phyloP scores from a whole-genome alignment of 2,888 invertebrate genomes.

The Agonopterix alstromeriana region DNA sequence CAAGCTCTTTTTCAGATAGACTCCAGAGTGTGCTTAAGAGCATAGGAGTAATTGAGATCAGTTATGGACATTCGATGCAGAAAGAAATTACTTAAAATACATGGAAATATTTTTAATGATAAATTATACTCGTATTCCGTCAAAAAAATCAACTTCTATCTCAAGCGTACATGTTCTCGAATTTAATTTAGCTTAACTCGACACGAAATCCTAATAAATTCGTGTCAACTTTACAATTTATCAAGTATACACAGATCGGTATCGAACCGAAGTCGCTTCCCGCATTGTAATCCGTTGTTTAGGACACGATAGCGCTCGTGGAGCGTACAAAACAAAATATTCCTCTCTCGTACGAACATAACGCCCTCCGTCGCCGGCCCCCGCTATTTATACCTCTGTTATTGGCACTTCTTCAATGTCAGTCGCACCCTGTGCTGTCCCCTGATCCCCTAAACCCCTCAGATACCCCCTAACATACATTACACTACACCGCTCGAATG shows the following conservation, averaged over 20 bases:
- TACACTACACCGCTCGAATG: slow-evolving; percentile 65
- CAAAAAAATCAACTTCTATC: no score
- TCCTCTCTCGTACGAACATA: slow-evolving; percentile 73
- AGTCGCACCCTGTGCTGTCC: slow-evolving; percentile 72
- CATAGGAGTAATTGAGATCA: no score
- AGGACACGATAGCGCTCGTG: slow-evolving; percentile 42
- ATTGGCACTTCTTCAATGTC: slow-evolving; percentile 79
- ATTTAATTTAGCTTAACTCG: not conserved
- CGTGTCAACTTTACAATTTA: slow-evolving; percentile 52
- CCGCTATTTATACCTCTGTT: slow-evolving; percentile 75
- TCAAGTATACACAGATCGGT: slow-evolving; percentile 52
- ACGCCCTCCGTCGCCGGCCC: slow-evolving; percentile 68
- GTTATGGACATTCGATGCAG: no score
- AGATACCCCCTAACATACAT: slow-evolving; percentile 60
- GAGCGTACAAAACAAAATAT: slow-evolving; percentile 54
- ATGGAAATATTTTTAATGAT: no score
- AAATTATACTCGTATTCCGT: no score
- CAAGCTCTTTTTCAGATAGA: no score
- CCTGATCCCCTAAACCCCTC: slow-evolving; percentile 51
- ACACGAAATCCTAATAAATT: slow-evolving; percentile 31
- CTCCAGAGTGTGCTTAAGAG: no score
- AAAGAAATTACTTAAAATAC: no score
- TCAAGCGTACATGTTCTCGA: no score
- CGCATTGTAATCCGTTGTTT: slow-evolving; percentile 74
- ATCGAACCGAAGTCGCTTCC: slow-evolving; percentile 52